Base-by-base conservation (phyloP, 92 coral and sea anemone species). In the Chrysogorgia sp. region DNA sequence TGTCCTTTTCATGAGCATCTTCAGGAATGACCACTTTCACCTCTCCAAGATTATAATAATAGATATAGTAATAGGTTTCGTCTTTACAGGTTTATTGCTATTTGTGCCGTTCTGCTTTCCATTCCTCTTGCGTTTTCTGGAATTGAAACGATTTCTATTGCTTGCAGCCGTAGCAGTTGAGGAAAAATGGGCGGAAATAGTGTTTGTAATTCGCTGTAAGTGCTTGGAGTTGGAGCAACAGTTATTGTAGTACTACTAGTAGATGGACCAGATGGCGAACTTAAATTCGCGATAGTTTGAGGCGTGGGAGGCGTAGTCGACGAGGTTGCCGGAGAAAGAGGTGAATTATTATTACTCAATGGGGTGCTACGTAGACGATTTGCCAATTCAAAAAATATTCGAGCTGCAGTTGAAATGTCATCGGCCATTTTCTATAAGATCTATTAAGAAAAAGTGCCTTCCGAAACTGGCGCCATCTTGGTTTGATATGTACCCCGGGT, bases 11-110 rank as follows among this genome's bases (percentile, higher is more conserved):
- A 47, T 34, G 24, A 53, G 81, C 77, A 68, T 83, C 80, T 65
- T 83, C 81, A 21, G 90, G 72, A 50, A 77, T 45, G 61, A 66
- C 67, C 55, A 80, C 62, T 15, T 68, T 85, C 28, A 55, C 84
- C 76, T 85, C 85, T 45, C 86, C 83, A 28, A 85, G 77, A n/a
- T n/a, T 26, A 85, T 77, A 8, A 69, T 85, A 67, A 85, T 58
- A 52, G 80, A 74, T 58, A 85, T 59, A 40, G 52, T 59, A 45
- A 84, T 37, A 52, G 25, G 40, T 77, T 77, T 84, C 43, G 24
- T 62, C 52, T 76, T 76, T 30, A 65, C 63, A 28, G 58, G 29
- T 66, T 66, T 66, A n/a, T 43, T 66, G 35, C 37, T 66, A 14
- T 15, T 66, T 12, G 6, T 15, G 8, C 59, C 21, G 9, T 60